Base-by-base conservation (phyloP, 2,888 invertebrate species). In the Drosophila multiciliata region DNA sequence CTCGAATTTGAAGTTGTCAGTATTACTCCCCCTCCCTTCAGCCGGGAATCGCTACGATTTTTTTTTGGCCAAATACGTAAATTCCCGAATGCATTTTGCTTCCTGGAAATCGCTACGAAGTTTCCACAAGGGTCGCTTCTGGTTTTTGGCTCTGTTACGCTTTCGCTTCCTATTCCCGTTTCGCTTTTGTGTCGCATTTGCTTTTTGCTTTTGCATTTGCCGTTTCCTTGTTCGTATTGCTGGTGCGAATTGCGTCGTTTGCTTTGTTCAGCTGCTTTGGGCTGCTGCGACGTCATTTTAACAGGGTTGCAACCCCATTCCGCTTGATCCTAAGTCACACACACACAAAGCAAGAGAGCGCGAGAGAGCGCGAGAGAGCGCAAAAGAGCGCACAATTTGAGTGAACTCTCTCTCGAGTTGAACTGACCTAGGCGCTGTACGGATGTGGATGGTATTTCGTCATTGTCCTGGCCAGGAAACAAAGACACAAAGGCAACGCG, bases 401-500 rank as follows among this genome's bases (percentile, higher is more conserved):
- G 71, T 63, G 71, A 40, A 40, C 11, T 26, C 15, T 17, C 15
- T 54, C 20, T 17, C 11, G 67, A 73, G 59, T 52, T 36, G 66
- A 67, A 74, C 74, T 74, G 74, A 74, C 74, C 74, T 74, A 73
- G 61, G 60, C 26, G 53, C 23, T 54, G 49, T 42, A 48, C 45
- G 38, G 40, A 71, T 54, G 73, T 55, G 73, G 59, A 50, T 57
- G 73, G 36, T 57, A 73, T 73, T 71, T 72, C 72, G 48, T 62
- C 70, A 71, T 70, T 52, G 52, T 62, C 38, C 50, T 23, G 26
- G 54, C 26, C 36, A 57, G 54, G 70, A 45, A 70, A 71, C 70
- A 71, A 71, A 71, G 70, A 53, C 49, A 61, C 59, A 69, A 69
- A 60, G 69, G 29, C 48, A 29, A 54, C 12, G 54, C 60, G 61